These are phyloP conservation scores for Anastrepha obliqua DNA, from an alignment of 1,140 invertebrate species.

Conservation along the genomic window DNA sequence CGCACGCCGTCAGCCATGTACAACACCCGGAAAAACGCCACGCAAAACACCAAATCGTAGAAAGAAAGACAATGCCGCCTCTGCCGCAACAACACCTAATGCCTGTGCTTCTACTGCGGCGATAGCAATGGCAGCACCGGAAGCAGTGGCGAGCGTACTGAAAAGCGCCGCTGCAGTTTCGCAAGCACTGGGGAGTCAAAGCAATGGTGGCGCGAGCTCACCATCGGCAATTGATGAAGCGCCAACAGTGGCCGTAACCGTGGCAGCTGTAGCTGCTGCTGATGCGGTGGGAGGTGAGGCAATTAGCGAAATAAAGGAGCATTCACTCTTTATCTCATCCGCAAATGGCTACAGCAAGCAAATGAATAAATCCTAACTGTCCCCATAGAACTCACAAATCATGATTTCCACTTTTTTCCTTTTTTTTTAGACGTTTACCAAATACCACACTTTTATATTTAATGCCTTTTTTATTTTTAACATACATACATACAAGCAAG, in stretches of 20 bases:
- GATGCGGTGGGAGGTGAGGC: slow-evolving; percentile 44
- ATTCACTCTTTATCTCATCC: slow-evolving; percentile 38
- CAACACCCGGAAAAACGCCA: slow-evolving; percentile 60
- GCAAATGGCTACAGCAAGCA: slow-evolving; percentile 48
- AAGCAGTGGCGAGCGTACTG: not conserved
- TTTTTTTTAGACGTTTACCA: not conserved
- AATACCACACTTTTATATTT: too few species aligned
- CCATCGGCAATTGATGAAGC: not conserved
- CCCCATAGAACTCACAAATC: slow-evolving; percentile 2
- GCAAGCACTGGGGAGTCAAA: not conserved
- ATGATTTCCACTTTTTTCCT: not conserved
- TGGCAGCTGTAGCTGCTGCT: not conserved
- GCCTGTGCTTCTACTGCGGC: slow-evolving; percentile 31
- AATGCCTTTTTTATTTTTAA: not conserved
- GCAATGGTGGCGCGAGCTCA: not conserved
- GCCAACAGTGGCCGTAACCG: not conserved
- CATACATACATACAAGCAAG: not conserved
- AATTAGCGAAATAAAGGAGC: slow-evolving; percentile 49
- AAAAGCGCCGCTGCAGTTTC: not conserved
- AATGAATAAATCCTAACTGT: slow-evolving; percentile 16
- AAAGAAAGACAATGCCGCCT: slow-evolving; percentile 62
- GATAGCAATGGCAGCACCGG: not conserved
- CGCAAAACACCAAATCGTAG: slow-evolving; percentile 68
- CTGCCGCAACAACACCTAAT: slow-evolving; percentile 29
- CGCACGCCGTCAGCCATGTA: slow-evolving; percentile 57